Evolutionary conservation across 2,888 invertebrate species (phyloP).

Genomic region (Drosophila cracens): DNA sequence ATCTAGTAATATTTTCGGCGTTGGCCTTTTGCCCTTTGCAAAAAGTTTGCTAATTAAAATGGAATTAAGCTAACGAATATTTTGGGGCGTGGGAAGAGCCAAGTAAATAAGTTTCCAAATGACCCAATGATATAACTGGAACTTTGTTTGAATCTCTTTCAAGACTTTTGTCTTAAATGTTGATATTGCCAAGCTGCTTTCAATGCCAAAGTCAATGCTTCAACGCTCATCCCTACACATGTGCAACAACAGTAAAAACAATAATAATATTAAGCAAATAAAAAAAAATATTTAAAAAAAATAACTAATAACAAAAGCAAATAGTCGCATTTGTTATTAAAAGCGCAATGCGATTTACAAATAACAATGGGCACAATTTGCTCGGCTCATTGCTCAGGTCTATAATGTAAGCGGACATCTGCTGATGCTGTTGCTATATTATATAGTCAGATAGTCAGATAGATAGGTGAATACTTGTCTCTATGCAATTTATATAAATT

Average conservation of each 20-base stretch:
- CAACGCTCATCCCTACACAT: constrained; percentile 51
- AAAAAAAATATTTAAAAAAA: constrained; percentile 2
- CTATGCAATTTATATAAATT: constrained; percentile 76
- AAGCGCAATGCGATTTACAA: constrained; percentile 71
- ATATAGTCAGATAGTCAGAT: constrained; percentile 32
- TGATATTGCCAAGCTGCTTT: constrained; percentile 50
- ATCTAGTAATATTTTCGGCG: constrained; percentile 2
- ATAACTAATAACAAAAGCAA: constrained; percentile 56
- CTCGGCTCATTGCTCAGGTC: constrained; percentile 62
- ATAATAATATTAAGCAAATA: constrained; percentile 20
- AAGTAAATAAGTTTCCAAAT: constrained; percentile 17
- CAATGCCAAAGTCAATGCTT: constrained; percentile 67
- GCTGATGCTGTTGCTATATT: constrained; percentile 34
- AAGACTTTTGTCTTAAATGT: constrained; percentile 29
- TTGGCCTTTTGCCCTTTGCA: constrained; percentile 2
- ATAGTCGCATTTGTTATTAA: constrained; percentile 56
- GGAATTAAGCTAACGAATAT: constrained; percentile 35
- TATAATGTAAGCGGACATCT: constrained; percentile 78
- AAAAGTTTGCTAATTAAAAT: constrained; percentile 42
- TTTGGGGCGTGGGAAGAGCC: constrained; percentile 50
- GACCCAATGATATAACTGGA: constrained; percentile 21
- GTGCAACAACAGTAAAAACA: constrained; percentile 26
- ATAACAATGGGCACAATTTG: constrained; percentile 78
- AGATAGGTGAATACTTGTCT: constrained; percentile 53
- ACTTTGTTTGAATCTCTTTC: constrained; percentile 4